A percentile compares a stretch with the other conserved stretches of the same genome.
phyloP scores from a whole-genome alignment of 2,797 vertebrate genomes.

The Ptychadena robeensis region DNA sequence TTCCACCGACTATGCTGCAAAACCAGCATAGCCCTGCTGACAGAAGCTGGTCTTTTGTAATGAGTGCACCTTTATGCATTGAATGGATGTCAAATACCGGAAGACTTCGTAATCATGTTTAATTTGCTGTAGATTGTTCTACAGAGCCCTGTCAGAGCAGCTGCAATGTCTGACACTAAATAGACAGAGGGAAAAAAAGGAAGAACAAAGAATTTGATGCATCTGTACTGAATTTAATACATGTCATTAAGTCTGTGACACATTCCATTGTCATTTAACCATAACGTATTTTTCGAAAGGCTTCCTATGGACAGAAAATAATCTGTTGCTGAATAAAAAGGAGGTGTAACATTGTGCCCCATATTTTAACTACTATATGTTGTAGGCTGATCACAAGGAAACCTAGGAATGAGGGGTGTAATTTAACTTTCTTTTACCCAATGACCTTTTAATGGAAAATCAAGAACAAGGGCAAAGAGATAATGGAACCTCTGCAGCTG shows the following conservation, averaged over 20 bases:
- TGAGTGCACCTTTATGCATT: conserved; percentile 50
- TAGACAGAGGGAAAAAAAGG: conserved; percentile 10
- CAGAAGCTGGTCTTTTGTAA: conserved; percentile 15
- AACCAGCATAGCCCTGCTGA: not conserved
- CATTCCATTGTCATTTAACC: conserved; percentile 28
- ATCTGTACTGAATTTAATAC: conserved; percentile 29
- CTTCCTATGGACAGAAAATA: conserved; percentile 10
- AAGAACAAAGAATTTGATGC: conserved; percentile 29
- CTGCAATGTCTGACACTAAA: conserved; percentile 29
- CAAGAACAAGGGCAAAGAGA: too few species aligned
- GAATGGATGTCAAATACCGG: conserved; percentile 33
- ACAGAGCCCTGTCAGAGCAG: conserved; percentile 17
- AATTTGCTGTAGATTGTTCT: conserved; percentile 40
- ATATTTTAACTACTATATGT: not conserved
- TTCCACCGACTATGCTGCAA: not conserved
- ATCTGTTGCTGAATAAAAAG: not conserved
- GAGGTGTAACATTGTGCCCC: not conserved
- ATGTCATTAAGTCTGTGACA: conserved; percentile 39
- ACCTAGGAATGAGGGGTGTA: not conserved
- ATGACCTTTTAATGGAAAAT: too few species aligned
- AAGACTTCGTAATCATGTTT: conserved; percentile 43
- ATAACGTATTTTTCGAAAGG: conserved; percentile 1
- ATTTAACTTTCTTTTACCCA: too few species aligned
- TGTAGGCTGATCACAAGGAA: not conserved
- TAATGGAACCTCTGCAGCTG: not conserved